Base-by-base conservation (phyloP, 53 echinoderm and acorn worm genomes). In the Stichopus horrens region DNA sequence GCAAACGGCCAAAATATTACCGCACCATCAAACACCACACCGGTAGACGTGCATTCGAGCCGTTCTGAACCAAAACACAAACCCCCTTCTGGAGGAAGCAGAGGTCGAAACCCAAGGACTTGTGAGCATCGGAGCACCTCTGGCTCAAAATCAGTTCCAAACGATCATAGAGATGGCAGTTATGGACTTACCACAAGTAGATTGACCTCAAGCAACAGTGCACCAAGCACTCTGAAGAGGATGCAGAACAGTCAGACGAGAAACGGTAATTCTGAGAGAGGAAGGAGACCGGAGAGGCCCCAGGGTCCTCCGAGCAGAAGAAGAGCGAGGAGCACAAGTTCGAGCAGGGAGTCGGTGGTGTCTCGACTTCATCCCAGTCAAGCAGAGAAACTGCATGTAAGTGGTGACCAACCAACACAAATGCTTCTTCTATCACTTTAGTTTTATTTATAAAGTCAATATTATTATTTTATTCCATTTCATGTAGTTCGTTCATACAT, bases 271-370 rank as follows among this genome's bases (percentile, higher is more conserved):
- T 73, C 75, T 7, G 86, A 84, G 7, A 78, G 89, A 85, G 78
- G 80, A 71, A 71, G 60, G 11, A 75, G 83, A 57, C 67, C 54
- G 75, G 21, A 13, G 5, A 77, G 81, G n/a, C 55, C 18, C 5
- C 76, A 19, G 21, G 23, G 5, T 21, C 68, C 37, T 19, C 78
- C 65, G 53, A 59, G 53, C 7, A 58, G 89, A 7, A 89, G 92
- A 37, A 91, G 94, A 77, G 85, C 57, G 7, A 87, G 94, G 57
- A 94, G 94, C 78, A 77, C 88, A 14, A 94, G 96, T 55, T 74
- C 60, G 5, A 90, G 90, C 53, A 91, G 96, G 58, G 88, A 83
- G 73, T 60, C 83, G 4, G 91, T 90, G 9, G 19, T 74, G 5
- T 92, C 92, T 14, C 86, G 91, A 58, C 88, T 93, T 53, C 77